A percentile compares a stretch with the other conserved stretches of the same genome.
phyloP scores from a whole-genome alignment of 2,113 vertebrate genomes.

The Thamnophis sirtalis region DNA sequence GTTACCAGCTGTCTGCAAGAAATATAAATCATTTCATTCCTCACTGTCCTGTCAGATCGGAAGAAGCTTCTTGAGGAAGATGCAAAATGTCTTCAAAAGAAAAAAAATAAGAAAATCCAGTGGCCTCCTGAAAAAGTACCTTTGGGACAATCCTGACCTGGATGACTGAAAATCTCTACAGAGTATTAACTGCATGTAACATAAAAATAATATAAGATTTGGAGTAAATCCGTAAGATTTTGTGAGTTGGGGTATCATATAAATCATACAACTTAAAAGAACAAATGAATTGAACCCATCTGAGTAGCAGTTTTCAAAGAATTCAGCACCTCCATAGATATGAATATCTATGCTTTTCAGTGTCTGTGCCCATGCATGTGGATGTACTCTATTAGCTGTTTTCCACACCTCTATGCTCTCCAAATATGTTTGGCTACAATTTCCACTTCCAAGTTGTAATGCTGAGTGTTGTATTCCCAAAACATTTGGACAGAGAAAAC shows the following conservation, averaged over 20 bases:
- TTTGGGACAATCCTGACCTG: too few relatives aligned
- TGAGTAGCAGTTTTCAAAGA: conserved; percentile 33
- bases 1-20: too few relatives aligned
- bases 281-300: neutral
- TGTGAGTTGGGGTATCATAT: neutral
- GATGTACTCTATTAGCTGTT: neutral
- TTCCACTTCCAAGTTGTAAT: neutral
- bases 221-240: conserved; percentile 34
- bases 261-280: neutral
- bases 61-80: too few relatives aligned
- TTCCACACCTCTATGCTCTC: neutral
- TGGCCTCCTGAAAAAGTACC: too few relatives aligned
- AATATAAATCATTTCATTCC: too few relatives aligned
- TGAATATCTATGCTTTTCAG: neutral
- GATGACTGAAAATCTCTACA: too few relatives aligned
- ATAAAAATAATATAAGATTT: conserved; percentile 40
- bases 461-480: neutral
- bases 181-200: conserved; percentile 29
- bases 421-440: neutral
- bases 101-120: too few relatives aligned
- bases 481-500: neutral
- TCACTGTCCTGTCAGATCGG: too few relatives aligned
- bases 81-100: too few relatives aligned
- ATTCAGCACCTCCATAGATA: conserved; percentile 7
- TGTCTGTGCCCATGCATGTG: neutral